Base-by-base conservation (phyloP, 2,113 vertebrate species). In the Nothoprocta perdicaria region DNA sequence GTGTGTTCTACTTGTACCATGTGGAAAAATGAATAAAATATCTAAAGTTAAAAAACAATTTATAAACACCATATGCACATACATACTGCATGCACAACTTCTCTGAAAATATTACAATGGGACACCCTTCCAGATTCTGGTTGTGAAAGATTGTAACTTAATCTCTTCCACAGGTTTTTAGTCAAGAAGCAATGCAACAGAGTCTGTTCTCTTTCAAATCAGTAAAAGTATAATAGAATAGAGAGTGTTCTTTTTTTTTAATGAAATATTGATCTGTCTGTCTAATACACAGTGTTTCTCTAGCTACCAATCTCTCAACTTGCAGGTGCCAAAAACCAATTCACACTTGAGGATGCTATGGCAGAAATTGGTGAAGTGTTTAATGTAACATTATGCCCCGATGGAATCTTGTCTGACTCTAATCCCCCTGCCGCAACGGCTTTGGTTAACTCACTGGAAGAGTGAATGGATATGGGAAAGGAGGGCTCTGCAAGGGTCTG, bases 21-120 rank as follows among this genome's bases (percentile, higher is more conserved):
- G 96, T 97, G 96, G 96, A 97, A 96, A 96, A 96, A 97, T 96
- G 96, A 96, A 97, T 96, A 96, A 97, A 97, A 96, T 96, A 96
- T 96, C 95, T 96, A 92, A 97, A 97, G 94, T 96, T 96, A 96
- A 96, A 96, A 97, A 96, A 97, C 96, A 97, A 96, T 97, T 94
- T 96, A 97, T 97, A 96, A 97, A 97, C 96, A 97, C 96, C 96
- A 97, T 96, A 97, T 97, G 96, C 94, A 96, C 92, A 96, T 96
- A 94, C 92, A 96, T 96, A 96, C 95, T 96, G 94, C 95, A 84
- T 87, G 95, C 92, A 95, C 92, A 97, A 96, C 93, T 96, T 96
- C 95, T 96, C 93, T 92, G 95, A 96, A 96, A 96, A 97, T 96
- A 95, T 95, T 93, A 92, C 94, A 95, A 96, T 96, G 85, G 94